Evolutionary conservation across 2,888 invertebrate species (phyloP).

Genomic region (Melangyna quadrimaculata): DNA sequence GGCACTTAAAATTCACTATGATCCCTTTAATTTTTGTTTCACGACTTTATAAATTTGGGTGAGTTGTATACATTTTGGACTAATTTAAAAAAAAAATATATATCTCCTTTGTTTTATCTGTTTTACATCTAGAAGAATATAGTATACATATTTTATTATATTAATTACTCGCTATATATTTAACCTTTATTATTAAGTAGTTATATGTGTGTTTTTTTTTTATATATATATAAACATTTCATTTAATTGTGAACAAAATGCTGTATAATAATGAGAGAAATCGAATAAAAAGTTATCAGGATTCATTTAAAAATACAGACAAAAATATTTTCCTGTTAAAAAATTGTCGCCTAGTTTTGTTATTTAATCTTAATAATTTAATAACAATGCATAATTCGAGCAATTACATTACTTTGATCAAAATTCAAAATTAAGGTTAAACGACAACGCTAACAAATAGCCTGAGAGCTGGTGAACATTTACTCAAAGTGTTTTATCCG

Average conservation of each 20-base stretch:
- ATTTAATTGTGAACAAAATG: conserved; percentile 24
- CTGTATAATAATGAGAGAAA: conserved; percentile 23
- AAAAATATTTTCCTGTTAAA: background rate
- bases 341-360: background rate
- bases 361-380: no score
- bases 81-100: background rate
- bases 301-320: background rate
- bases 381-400: no score
- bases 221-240: conserved; percentile 24
- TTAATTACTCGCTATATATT: conserved; percentile 27
- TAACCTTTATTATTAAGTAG: conserved; percentile 33
- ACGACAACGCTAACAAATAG: no score
- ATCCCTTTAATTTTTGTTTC: background rate
- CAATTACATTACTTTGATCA: no score
- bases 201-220: conserved; percentile 24
- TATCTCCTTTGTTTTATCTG: conserved; percentile 1
- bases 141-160: conserved; percentile 10
- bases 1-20: background rate
- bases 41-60: background rate
- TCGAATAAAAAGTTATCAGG: conserved; percentile 25
- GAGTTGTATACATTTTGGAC: background rate
- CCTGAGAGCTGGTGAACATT: no score
- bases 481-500: no score
- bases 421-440: no score
- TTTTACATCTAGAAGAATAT: conserved; percentile 34